Percentiles rank a stretch among this genome's conserved stretches.
Conservation (phyloP, 2,113 vertebrate species). For the Pluvialis apricaria region DNA sequence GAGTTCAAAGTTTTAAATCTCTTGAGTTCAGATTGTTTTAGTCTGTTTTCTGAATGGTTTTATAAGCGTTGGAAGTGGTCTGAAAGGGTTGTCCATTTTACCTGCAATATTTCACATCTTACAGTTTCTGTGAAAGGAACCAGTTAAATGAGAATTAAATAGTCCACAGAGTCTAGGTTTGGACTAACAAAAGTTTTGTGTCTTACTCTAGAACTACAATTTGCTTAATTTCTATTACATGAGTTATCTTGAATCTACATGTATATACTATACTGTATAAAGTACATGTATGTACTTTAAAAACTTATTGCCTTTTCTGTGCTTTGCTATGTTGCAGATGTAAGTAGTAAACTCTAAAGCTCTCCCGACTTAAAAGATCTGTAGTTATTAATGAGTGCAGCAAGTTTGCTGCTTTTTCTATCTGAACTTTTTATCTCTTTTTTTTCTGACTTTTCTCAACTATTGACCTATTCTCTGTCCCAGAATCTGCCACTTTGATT, state of each 20-base stretch:
- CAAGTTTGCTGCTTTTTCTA: background rate
- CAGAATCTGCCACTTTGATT: background rate
- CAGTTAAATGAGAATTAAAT: background rate
- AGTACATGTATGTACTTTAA: background rate
- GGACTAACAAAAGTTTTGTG: rapidly evolving
- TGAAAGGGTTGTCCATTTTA: background rate
- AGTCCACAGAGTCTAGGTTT: background rate
- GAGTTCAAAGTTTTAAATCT: background rate
- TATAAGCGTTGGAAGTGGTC: background rate
- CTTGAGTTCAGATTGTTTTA: background rate
- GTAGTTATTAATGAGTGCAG: background rate
- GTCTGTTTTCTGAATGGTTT: background rate
- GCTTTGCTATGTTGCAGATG: background rate
- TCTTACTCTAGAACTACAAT: background rate
- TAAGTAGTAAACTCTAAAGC: background rate
- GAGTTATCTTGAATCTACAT: background rate
- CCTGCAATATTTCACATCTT: background rate
- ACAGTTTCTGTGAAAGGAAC: background rate
- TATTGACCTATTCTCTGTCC: background rate
- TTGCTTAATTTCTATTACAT: background rate
- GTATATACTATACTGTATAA: too few species aligned
- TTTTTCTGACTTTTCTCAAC: background rate
- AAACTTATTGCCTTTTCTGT: background rate
- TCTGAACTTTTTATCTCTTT: background rate
- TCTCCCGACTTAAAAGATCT: background rate